Evolutionary conservation across 23 tunicate genomes (phyloP), one percentile per base, ranked within the genome.

Genomic region (Styela clava): DNA sequence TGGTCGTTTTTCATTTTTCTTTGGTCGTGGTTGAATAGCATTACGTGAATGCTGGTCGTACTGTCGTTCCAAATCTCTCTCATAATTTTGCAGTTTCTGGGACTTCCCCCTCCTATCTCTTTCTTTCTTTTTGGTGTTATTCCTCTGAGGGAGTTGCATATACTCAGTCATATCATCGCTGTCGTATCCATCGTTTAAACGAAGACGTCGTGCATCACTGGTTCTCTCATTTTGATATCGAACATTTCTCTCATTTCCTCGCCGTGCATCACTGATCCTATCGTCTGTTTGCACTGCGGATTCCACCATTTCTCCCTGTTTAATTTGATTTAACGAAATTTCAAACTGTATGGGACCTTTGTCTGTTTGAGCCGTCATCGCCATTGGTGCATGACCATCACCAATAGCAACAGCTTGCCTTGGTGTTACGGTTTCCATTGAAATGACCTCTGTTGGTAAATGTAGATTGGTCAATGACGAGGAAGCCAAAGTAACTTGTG

Each of bases 121-220:
- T 32, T 34, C 7, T 31, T 73, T 73, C 52, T 34, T 33, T 28
- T 73, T 18, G 18, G 16, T 18, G 16, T 73, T 73, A 24, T 33
- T 86, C 36, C 83, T 84, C 29, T 78, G 73, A 20, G 97, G 97
- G 31, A 91, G 81, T 29, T 87, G 86, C 61, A 91, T 64, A 64
- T 91, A 91, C 52, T 86, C 92, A 3, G 97, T 91, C 20, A 76
- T 86, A 0, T 61, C 87, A 35, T 88, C 94, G 35, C 91, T 87
- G 83, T 79, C 85, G 29, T 25, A 1, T 67, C 31, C 71, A 0
- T 67, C 56, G 12, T 44, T 7, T 44, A 44, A 44, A 44, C 56
- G 56, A 44, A 44, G 56, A 5, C 56, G 56, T 44, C 12, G 56
- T 44, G 56, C 56, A 44, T 44, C 56, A 44, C 9, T 44, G 56